Conservation (phyloP, 2,888 invertebrate species). For the Eilema griseolum region DNA sequence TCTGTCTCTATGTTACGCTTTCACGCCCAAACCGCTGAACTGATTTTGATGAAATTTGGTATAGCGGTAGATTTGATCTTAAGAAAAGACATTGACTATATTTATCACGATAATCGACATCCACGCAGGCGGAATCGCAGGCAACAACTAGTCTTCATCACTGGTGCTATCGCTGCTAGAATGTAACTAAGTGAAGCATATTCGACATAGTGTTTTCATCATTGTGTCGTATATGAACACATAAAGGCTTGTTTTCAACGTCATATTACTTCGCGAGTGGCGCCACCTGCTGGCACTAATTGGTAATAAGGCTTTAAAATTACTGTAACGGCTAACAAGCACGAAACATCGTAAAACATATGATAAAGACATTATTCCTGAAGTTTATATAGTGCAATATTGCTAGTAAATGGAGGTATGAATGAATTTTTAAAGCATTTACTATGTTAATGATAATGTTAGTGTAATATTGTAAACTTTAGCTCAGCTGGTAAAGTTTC, state of each 20-base stretch:
- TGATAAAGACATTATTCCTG: constrained; percentile 31
- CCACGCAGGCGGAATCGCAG: too few relatives aligned
- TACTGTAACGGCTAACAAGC: constrained; percentile 31
- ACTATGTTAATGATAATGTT: neutral
- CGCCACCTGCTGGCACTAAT: constrained; percentile 14
- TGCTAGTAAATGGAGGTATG: neutral
- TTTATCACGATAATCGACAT: too few relatives aligned
- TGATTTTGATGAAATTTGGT: too few relatives aligned
- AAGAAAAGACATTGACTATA: too few relatives aligned
- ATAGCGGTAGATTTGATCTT: too few relatives aligned
- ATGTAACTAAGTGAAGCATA: neutral
- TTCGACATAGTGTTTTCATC: neutral
- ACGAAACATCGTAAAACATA: constrained; percentile 32
- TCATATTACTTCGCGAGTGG: neutral
- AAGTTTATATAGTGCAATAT: constrained; percentile 15
- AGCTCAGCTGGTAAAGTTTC: too few relatives aligned
- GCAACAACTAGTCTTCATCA: too few relatives aligned
- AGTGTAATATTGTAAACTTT: neutral
- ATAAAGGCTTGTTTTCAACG: neutral
- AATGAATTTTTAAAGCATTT: neutral
- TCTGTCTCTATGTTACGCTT: too few relatives aligned
- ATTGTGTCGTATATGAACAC: neutral
- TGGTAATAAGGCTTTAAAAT: constrained; percentile 37
- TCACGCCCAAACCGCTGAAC: too few relatives aligned
- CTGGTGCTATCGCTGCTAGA: too few relatives aligned